phyloP scores from a whole-genome alignment of 2,113 vertebrate species.

The Rattus rattus region DNA sequence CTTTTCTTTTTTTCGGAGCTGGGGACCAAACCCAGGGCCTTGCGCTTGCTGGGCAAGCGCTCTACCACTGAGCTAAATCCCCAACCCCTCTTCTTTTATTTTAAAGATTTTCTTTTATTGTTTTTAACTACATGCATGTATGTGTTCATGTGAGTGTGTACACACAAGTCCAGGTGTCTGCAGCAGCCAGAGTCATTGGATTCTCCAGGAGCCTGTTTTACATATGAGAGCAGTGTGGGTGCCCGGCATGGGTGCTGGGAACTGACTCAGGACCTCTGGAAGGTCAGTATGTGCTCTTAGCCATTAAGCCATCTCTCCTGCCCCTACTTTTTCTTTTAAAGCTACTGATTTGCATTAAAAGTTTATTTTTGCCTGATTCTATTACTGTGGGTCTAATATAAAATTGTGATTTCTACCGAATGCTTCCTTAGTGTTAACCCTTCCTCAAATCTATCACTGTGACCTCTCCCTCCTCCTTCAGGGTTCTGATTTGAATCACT shows the following conservation, averaged over 20 bases:
- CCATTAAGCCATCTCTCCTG: neutral
- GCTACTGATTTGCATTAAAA: conserved; percentile 47
- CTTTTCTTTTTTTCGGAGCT: no score
- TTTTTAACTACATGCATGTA: neutral
- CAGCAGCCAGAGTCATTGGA: neutral
- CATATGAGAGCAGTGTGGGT: neutral
- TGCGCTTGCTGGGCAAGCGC: no score
- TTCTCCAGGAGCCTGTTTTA: neutral
- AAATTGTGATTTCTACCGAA: neutral
- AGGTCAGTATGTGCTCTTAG: neutral
- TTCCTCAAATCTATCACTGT: conserved; percentile 18
- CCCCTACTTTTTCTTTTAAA: neutral
- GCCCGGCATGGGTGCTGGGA: neutral
- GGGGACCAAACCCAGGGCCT: no score
- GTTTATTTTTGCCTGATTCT: conserved; percentile 36
- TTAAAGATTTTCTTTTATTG: neutral
- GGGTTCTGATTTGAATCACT: conserved; percentile 40
- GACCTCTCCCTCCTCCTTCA: conserved; percentile 22
- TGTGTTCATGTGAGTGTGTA: neutral
- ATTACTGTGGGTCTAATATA: conserved; percentile 51
- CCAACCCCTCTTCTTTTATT: conserved; percentile 5
- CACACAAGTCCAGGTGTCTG: neutral
- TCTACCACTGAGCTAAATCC: no score
- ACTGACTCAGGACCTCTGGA: neutral
- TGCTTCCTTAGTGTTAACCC: conserved; percentile 45